phyloP scores from a whole-genome alignment of 2,888 invertebrate species.

The Andrena fulva region DNA sequence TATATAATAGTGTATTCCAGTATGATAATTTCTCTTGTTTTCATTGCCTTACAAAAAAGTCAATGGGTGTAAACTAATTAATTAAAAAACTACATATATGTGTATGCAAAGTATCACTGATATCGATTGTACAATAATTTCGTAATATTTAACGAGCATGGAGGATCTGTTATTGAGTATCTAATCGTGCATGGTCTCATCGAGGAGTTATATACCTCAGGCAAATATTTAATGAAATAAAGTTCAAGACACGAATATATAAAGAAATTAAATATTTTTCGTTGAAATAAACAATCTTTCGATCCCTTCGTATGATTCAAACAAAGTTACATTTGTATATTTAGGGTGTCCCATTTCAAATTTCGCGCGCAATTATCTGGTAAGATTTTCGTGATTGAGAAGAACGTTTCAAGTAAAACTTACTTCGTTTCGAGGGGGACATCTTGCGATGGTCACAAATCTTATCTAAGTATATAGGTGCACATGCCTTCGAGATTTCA shows the following conservation, averaged over 20 bases:
- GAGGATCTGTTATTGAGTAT: slow-evolving; percentile 54
- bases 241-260: background rate
- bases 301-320: background rate
- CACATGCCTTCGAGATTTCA: too few species aligned
- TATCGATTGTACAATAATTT: slow-evolving; percentile 15
- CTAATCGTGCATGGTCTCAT: background rate
- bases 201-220: slow-evolving; percentile 6
- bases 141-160: slow-evolving; percentile 57
- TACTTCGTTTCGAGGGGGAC: too few species aligned
- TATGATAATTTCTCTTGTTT: background rate
- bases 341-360: too few species aligned
- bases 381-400: too few species aligned
- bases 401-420: too few species aligned
- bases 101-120: slow-evolving; percentile 15
- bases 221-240: slow-evolving; percentile 1
- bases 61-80: background rate
- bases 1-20: slow-evolving; percentile 2
- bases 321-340: background rate
- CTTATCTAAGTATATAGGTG: too few species aligned
- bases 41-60: background rate
- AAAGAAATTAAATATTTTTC: background rate
- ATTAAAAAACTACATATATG: background rate
- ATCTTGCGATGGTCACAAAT: too few species aligned
- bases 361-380: too few species aligned
- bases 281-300: background rate